Evolutionary conservation across 2,113 vertebrate genomes (phyloP).

Genomic region (Xerus inauris): DNA sequence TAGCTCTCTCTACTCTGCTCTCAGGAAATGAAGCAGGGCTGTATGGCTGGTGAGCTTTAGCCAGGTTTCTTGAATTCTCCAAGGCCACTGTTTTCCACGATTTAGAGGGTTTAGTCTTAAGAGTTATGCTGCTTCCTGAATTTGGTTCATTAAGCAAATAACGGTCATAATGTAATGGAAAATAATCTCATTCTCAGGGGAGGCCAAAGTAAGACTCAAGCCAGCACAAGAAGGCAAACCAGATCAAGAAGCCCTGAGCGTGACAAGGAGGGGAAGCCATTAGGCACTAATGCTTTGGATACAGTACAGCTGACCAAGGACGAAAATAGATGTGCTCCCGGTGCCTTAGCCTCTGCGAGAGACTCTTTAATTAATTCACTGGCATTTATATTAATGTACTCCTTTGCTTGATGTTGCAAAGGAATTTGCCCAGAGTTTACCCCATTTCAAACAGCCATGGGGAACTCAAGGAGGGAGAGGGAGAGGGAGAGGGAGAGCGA

Average conservation of each 20-base stretch:
- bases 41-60: background rate
- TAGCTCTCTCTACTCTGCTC: background rate
- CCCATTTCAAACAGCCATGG: background rate
- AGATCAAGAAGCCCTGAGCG: constrained; percentile 50
- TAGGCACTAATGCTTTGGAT: constrained; percentile 33
- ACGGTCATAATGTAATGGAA: constrained; percentile 63
- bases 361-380: constrained; percentile 34
- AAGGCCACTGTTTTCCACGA: background rate
- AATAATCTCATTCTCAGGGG: constrained; percentile 64
- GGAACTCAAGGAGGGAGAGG: too few species aligned
- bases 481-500: too few species aligned
- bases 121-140: constrained; percentile 76
- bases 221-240: constrained; percentile 38
- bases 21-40: background rate
- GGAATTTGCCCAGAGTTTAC: background rate
- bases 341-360: background rate
- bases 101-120: constrained; percentile 27
- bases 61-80: constrained; percentile 17
- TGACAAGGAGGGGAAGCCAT: constrained; percentile 59
- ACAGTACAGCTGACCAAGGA: constrained; percentile 49
- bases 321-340: background rate
- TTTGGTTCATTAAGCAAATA: constrained; percentile 76
- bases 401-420: background rate
- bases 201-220: constrained; percentile 49
- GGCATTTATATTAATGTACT: background rate